phyloP scores from a whole-genome alignment of 2,113 vertebrate species.

The Stictonetta naevosa region DNA sequence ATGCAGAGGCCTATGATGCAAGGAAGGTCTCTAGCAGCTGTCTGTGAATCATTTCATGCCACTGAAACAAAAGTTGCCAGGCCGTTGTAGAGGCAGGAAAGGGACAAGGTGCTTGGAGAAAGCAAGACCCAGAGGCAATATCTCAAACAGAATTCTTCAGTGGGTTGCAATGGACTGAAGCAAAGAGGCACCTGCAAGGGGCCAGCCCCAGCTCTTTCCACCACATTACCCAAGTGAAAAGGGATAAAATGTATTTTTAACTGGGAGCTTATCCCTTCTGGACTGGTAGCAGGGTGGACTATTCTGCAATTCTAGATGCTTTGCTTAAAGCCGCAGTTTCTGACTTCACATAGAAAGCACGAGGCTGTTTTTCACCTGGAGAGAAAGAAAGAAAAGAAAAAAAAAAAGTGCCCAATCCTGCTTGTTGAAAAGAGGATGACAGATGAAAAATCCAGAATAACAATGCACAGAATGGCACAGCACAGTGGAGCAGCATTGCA shows the following conservation, averaged over 20 bases:
- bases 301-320: background rate
- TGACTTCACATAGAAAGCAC: fast-evolving
- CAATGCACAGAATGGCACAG: background rate
- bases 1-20: background rate
- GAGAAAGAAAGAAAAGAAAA: too few species aligned
- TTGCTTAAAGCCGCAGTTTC: background rate
- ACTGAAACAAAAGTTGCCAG: background rate
- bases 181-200: background rate
- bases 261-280: background rate
- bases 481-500: fast-evolving
- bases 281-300: background rate
- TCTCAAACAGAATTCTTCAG: background rate
- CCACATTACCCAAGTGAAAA: fast-evolving
- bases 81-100: background rate
- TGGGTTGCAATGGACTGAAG: background rate
- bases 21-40: background rate
- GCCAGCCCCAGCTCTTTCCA: background rate
- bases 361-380: background rate
- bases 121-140: background rate
- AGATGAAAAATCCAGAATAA: background rate
- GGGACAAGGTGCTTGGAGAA: background rate
- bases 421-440: background rate
- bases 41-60: too few species aligned
- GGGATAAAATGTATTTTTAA: background rate
- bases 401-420: background rate